Evolutionary conservation across 2,888 invertebrate species (phyloP), one percentile per base, ranked within the genome.

Genomic region (Atethmia centrago): DNA sequence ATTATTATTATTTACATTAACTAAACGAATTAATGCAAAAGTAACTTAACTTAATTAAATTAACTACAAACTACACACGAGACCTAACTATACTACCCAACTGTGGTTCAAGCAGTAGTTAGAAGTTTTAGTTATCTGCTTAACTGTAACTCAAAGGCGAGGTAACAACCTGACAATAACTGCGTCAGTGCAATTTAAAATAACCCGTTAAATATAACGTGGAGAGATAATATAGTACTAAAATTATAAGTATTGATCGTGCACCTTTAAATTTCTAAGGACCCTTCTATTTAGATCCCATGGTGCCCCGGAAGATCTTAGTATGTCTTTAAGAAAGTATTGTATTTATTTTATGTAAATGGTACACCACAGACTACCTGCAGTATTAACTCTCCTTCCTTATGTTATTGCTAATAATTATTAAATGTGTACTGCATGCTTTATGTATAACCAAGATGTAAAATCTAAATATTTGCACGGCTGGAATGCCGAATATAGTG

Each of bases 131-230:
- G 25, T 68, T 69, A 83, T 31, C 51, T 68, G 72, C 56, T 78
- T 71, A 62, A 72, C 45, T 47, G 51, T 53, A 58, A 25, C 49
- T 49, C 79, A 73, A 79, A 80, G 59, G 83, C 64, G 16, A 62
- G 68, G 16, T 68, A 67, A 81, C 49, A 47, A 61, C 19, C 67
- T 42, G n/a, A 3, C 36, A 47, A 42, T 31, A 56, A 64, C 67
- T 59, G 47, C 79, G 71, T 70, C 71, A 42, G 12, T 62, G 45
- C 47, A 56, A 62, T 67, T 82, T 64, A 79, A 83, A 63, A 77
- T 42, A 19, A 25, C 10, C 25, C 28, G 42, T 68, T 56, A 51
- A 68, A 61, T 56, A n/a, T 14, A 75, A 40, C 19, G 19, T 31
- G 12, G 21, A 19, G 21, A 28, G 21, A 58, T n/a, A 59, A 25